A percentile compares a stretch with the other conserved stretches of the same genome.
phyloP scores from a whole-genome alignment of 2,113 vertebrate species.

The Bujurquina vittata region DNA sequence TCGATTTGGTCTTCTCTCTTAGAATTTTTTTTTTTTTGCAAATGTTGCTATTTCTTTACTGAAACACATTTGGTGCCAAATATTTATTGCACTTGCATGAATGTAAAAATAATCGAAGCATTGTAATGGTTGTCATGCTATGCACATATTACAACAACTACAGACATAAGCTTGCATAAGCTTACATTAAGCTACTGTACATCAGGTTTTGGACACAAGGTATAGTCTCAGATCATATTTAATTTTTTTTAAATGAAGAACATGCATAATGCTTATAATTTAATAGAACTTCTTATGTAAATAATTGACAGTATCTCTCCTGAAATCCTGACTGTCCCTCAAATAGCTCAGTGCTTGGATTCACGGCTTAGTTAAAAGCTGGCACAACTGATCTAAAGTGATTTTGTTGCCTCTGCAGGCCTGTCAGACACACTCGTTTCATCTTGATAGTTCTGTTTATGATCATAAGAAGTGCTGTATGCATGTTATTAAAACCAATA shows the following conservation, averaged over 20 bases:
- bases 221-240: not conserved
- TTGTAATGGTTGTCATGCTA: not conserved
- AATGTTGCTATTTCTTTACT: not conserved
- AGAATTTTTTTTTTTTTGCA: not conserved
- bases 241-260: not conserved
- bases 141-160: not conserved
- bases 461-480: conserved; percentile 7
- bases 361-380: conserved; percentile 23
- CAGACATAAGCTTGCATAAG: not conserved
- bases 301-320: not conserved
- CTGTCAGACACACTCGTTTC: conserved; percentile 29
- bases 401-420: conserved; percentile 12
- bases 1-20: not conserved
- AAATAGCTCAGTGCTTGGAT: conserved; percentile 4
- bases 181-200: not conserved
- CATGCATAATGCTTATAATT: not conserved
- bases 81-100: not conserved
- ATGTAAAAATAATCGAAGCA: not conserved
- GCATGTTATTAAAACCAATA: conserved; percentile 39
- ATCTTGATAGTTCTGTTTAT: conserved; percentile 40
- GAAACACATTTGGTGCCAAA: not conserved
- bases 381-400: not conserved
- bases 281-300: not conserved
- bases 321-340: not conserved
- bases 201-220: not conserved